A percentile compares a stretch with the other conserved stretches of the same genome.
Conservation (phyloP, 2,797 vertebrate species). For the Cottoperca gobio region DNA sequence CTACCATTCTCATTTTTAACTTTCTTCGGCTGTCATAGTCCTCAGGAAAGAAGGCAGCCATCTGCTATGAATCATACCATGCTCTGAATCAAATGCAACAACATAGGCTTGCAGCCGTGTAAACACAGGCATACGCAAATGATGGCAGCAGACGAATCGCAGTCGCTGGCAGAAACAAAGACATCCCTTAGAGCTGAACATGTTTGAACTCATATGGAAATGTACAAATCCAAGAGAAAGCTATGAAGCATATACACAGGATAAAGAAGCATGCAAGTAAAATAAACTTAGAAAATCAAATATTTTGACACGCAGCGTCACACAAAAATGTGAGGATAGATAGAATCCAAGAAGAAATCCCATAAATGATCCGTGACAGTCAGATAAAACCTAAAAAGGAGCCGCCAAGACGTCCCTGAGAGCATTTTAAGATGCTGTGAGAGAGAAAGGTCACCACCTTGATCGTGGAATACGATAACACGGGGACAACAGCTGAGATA, state of each 20-base stretch:
- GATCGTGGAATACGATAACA: conserved; percentile 62
- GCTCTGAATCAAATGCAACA: conserved; percentile 66
- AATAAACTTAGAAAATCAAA: conserved; percentile 35
- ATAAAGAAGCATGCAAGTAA: conserved; percentile 12
- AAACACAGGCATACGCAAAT: conserved; percentile 65
- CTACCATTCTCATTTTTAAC: conserved; percentile 67
- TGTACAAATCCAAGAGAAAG: conserved; percentile 24
- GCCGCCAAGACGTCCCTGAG: conserved; percentile 9
- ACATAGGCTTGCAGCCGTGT: conserved; percentile 60
- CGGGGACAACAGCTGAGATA: conserved; percentile 50
- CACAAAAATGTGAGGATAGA: not conserved
- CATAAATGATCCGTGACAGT: conserved; percentile 9
- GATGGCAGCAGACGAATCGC: conserved; percentile 59
- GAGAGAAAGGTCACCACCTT: conserved; percentile 68
- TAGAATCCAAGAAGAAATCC: conserved; percentile 8
- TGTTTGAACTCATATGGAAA: conserved; percentile 52
- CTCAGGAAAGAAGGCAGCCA: conserved; percentile 67
- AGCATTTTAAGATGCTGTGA: conserved; percentile 45
- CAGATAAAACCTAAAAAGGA: conserved; percentile 16
- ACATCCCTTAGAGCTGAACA: conserved; percentile 41
- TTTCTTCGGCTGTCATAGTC: conserved; percentile 68
- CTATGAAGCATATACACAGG: conserved; percentile 2
- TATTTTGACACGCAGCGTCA: conserved; percentile 19
- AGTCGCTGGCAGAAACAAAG: conserved; percentile 59
- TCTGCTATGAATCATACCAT: conserved; percentile 73